These are phyloP conservation scores for Drosophila paracracens DNA, from an alignment of 2,888 invertebrate species.

Conservation along the genomic window DNA sequence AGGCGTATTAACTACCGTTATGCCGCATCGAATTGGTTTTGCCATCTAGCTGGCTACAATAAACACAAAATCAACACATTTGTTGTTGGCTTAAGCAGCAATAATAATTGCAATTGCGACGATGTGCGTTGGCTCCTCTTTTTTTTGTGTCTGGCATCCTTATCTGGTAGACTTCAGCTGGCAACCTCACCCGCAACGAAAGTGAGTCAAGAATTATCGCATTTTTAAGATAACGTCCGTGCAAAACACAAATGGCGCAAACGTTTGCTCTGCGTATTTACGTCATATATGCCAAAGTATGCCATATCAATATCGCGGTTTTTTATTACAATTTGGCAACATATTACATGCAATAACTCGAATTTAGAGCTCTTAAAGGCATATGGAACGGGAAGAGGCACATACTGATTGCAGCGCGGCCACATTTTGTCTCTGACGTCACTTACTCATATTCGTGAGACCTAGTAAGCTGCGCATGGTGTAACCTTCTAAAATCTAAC, in stretches of 20 bases:
- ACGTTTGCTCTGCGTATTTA: slow-evolving; percentile 37
- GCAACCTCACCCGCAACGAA: slow-evolving; percentile 51
- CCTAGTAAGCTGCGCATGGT: slow-evolving; percentile 8
- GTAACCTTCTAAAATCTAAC: slow-evolving; percentile 22
- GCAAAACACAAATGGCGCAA: slow-evolving; percentile 2
- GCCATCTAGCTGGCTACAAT: slow-evolving; percentile 42
- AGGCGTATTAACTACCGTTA: slow-evolving; percentile 50
- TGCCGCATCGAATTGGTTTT: slow-evolving; percentile 29
- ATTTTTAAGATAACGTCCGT: slow-evolving; percentile 34
- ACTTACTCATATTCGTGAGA: background rate
- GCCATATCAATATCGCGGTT: too few relatives aligned
- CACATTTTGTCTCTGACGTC: slow-evolving; percentile 6
- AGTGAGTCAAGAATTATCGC: slow-evolving; percentile 49
- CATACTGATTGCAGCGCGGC: background rate
- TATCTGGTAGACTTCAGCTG: slow-evolving; percentile 47
- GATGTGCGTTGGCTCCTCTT: slow-evolving; percentile 45
- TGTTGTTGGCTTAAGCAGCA: slow-evolving; percentile 42
- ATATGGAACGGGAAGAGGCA: background rate
- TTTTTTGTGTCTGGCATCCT: slow-evolving; percentile 58
- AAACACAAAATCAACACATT: slow-evolving; percentile 36
- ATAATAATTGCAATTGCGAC: slow-evolving; percentile 46
- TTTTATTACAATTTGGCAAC: background rate
- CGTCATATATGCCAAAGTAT: slow-evolving; percentile 24
- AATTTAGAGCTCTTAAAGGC: background rate
- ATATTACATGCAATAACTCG: background rate